These are phyloP conservation scores for Aulostomus chinensis DNA, from an alignment of 2,797 vertebrate species.

Conservation along the genomic window DNA sequence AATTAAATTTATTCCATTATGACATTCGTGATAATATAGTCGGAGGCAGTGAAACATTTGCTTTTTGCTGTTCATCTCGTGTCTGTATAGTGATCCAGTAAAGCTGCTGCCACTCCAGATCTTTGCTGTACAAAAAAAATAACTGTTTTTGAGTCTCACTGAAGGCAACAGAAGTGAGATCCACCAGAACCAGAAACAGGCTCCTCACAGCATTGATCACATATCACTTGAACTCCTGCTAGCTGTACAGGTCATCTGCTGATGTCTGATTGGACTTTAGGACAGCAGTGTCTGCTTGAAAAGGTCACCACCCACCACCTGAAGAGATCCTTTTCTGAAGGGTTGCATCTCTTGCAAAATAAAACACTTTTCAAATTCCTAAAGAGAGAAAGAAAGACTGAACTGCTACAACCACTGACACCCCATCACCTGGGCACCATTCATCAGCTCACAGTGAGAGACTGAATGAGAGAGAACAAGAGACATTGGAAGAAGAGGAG, in stretches of 20 bases:
- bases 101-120: no score
- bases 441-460: constrained; percentile 43
- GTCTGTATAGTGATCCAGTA: no score
- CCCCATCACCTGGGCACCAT: constrained; percentile 52
- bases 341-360: constrained; percentile 28
- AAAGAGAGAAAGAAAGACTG: constrained; percentile 38
- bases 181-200: no score
- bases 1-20: no score
- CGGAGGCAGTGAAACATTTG: no score
- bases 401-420: constrained; percentile 52
- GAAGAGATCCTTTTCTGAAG: constrained; percentile 5
- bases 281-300: not conserved
- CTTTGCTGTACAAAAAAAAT: no score
- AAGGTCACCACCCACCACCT: not conserved
- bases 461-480: constrained; percentile 10
- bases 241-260: not conserved
- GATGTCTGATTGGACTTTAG: constrained; percentile 2
- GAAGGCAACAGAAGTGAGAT: no score
- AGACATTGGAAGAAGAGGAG: not conserved
- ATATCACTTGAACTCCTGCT: no score
- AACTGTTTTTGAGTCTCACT: no score
- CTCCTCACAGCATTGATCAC: no score
- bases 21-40: no score
- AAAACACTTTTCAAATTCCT: constrained; percentile 40
- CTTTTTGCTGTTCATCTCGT: no score